phyloP scores from a whole-genome alignment of 2,797 vertebrate genomes.

The Vireo griseus region DNA sequence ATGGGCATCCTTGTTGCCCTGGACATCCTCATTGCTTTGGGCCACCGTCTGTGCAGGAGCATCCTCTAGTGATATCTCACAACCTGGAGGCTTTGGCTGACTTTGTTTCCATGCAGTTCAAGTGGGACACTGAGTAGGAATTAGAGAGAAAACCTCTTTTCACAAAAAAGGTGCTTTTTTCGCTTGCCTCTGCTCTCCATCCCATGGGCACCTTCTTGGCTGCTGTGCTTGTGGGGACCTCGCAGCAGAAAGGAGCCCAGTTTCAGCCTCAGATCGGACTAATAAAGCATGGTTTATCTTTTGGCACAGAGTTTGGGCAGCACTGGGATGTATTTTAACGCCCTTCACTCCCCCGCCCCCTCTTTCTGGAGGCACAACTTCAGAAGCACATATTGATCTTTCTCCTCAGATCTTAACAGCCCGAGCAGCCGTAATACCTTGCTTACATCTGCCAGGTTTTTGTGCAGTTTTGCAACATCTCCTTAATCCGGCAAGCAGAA shows the following conservation, averaged over 20 bases:
- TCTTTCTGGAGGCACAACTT: slow-evolving; percentile 59
- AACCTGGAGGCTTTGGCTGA: background rate
- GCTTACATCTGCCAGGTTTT: slow-evolving; percentile 76
- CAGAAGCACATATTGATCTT: slow-evolving; percentile 70
- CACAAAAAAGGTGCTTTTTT: background rate
- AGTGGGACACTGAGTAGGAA: background rate
- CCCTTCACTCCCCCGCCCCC: background rate
- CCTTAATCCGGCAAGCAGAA: slow-evolving; percentile 79
- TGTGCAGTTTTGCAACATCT: slow-evolving; percentile 72
- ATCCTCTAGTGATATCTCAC: rapidly evolving
- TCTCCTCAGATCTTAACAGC: slow-evolving; percentile 73
- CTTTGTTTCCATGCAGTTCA: rapidly evolving
- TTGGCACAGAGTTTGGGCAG: background rate
- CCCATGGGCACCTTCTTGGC: rapidly evolving
- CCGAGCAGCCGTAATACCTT: slow-evolving; percentile 71
- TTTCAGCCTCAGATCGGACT: background rate
- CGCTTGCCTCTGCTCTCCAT: rapidly evolving
- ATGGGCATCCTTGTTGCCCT: rapidly evolving
- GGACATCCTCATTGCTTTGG: background rate
- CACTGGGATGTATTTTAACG: slow-evolving; percentile 3
- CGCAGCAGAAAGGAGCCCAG: background rate
- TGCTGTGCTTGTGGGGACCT: background rate
- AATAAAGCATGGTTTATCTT: slow-evolving; percentile 7
- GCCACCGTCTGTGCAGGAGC: background rate
- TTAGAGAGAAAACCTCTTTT: background rate